Conservation (phyloP, 2,797 vertebrate species). For the Molossus alvarezi region DNA sequence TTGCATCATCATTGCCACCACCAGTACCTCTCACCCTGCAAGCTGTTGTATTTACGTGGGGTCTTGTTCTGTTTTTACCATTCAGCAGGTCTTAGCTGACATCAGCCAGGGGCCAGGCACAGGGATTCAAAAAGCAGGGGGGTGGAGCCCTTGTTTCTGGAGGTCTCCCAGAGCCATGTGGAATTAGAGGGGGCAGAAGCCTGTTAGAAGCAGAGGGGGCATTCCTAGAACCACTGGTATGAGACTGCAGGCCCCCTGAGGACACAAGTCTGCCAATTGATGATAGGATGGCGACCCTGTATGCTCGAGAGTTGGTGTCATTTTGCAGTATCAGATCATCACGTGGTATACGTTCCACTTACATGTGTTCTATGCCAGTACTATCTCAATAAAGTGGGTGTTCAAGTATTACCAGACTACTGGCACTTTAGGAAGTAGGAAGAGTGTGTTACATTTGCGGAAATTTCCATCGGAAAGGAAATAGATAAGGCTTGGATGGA, state of each 20-base stretch:
- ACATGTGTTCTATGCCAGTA: not conserved
- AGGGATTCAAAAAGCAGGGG: no score
- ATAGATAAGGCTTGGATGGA: not conserved
- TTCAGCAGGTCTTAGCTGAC: not conserved
- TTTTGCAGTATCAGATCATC: not conserved
- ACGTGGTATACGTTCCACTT: not conserved
- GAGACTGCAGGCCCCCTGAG: not conserved
- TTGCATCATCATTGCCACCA: rapidly evolving
- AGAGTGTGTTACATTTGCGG: not conserved
- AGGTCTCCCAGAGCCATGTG: not conserved
- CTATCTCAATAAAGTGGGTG: not conserved
- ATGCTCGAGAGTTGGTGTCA: not conserved
- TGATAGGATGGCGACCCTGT: rapidly evolving
- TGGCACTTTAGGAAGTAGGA: not conserved
- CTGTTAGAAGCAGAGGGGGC: not conserved
- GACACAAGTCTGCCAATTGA: rapidly evolving
- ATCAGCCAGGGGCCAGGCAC: not conserved
- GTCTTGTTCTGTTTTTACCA: rapidly evolving
- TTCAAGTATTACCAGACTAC: not conserved
- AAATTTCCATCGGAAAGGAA: not conserved
- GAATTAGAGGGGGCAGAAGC: not conserved
- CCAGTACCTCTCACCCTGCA: not conserved
- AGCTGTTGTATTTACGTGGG: rapidly evolving
- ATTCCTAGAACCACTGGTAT: not conserved
- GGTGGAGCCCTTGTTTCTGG: not conserved